Percentiles rank a stretch among this genome's conserved stretches.
phyloP scores from a whole-genome alignment of 1,140 invertebrate species.

The Myzus persicae region DNA sequence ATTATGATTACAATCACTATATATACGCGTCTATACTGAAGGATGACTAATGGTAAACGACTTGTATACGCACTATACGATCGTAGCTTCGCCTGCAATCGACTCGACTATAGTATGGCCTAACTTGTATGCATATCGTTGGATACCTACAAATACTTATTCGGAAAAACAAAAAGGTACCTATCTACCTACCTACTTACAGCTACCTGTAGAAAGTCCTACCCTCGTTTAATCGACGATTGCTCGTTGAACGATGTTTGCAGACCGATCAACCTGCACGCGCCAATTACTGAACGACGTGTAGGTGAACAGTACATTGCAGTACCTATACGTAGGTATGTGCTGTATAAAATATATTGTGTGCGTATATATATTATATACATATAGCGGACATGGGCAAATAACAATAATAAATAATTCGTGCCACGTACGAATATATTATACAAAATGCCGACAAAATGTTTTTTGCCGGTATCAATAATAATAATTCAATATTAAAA shows the following conservation, averaged over 20 bases:
- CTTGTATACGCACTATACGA: neutral
- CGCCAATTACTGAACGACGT: neutral
- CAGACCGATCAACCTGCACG: neutral
- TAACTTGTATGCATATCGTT: neutral
- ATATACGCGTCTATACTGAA: neutral
- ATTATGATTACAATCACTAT: neutral
- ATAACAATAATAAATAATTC: constrained; percentile 3
- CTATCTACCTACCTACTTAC: neutral
- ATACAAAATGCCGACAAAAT: neutral
- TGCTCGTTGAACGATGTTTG: neutral
- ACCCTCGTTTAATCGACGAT: neutral
- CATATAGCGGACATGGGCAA: neutral
- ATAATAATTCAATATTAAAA: neutral
- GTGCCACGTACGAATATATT: neutral
- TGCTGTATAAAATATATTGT: neutral
- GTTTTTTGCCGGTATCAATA: neutral
- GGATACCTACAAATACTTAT: neutral
- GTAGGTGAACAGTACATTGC: neutral
- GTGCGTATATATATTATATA: neutral
- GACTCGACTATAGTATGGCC: neutral
- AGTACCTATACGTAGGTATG: too few relatives aligned
- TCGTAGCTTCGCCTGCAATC: neutral
- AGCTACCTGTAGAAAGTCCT: neutral
- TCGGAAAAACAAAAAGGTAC: neutral
- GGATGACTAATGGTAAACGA: neutral